Base-by-base conservation (phyloP, 2,797 vertebrate genomes). In the Nothura maculosa region DNA sequence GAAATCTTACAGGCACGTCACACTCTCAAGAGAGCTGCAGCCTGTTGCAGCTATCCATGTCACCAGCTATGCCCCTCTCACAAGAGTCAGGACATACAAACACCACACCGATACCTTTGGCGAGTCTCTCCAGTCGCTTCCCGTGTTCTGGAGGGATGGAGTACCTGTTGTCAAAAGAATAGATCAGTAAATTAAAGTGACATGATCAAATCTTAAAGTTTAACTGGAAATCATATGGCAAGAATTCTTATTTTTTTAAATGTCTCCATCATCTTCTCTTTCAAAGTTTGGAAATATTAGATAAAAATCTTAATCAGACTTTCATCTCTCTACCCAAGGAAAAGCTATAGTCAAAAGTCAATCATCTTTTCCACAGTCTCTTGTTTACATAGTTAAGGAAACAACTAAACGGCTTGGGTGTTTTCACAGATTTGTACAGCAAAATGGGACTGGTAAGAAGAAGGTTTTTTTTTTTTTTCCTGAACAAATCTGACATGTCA, bases 131-230 rank as follows among this genome's bases (percentile, higher is more conserved):
- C 95, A 99, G 89, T 27, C 99, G 97, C 87, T 99, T 99, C 69
- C 99, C 99, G 1, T 99, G 99, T 88, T 99, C 99, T 34, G 99
- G 99, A 40, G 99, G 99, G 25, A 99, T 98, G 1, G 98, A 98
- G 48, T 99, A 99, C 99, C 99, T 99, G 95, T 16, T 97, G 83
- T 16, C 50, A 30, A 55, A 69, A 79, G 17, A 93, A 91, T 3
- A 84, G 57, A 13, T 13, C 38, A 57, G 38, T 47, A 64, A 81
- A 47, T 21, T 34, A 45, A 85, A 72, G 48, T 12, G 43, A 47
- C 42, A 48, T 1, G 21, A 87, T 14, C 66, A 75, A 89, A 70
- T 25, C 30, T 57, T 8, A 1, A 18, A 32, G 14, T 67, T 17
- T 72, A 27, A 76, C 20, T 28, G 24, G 30, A 89, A 83, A 83